phyloP scores from a whole-genome alignment of 2,797 vertebrate species.

The Cossypha niveicapilla region DNA sequence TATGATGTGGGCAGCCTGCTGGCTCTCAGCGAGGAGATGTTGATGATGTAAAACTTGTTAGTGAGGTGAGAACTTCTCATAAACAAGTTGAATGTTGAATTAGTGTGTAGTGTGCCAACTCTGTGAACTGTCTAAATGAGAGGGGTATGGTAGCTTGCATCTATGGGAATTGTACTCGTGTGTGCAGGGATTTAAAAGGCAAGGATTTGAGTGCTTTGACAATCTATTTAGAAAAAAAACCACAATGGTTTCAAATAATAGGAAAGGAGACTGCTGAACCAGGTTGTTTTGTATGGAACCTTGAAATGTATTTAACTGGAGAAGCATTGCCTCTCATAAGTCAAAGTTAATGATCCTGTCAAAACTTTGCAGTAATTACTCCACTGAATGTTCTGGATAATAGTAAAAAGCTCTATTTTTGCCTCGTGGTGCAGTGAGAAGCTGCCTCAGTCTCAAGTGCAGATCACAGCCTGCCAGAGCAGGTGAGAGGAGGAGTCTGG shows the following conservation, averaged over 20 bases:
- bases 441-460: neutral
- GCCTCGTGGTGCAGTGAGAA: constrained; percentile 16
- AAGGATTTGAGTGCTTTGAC: constrained; percentile 56
- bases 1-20: neutral
- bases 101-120: neutral
- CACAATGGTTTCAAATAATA: neutral
- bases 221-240: constrained; percentile 38
- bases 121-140: neutral
- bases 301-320: constrained; percentile 40
- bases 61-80: neutral
- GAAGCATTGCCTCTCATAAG: constrained; percentile 44
- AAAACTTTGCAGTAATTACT: constrained; percentile 41
- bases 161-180: neutral
- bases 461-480: neutral
- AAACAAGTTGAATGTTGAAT: neutral
- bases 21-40: neutral
- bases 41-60: neutral
- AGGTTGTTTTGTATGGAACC: constrained; percentile 51
- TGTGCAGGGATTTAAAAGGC: constrained; percentile 1
- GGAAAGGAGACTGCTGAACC: constrained; percentile 5
- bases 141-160: neutral
- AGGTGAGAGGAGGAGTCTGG: neutral
- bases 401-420: constrained; percentile 46
- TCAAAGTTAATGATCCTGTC: constrained; percentile 64
- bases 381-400: constrained; percentile 48